Conservation (phyloP, 2,888 invertebrate species). For the Caenorhabditis plicata region DNA sequence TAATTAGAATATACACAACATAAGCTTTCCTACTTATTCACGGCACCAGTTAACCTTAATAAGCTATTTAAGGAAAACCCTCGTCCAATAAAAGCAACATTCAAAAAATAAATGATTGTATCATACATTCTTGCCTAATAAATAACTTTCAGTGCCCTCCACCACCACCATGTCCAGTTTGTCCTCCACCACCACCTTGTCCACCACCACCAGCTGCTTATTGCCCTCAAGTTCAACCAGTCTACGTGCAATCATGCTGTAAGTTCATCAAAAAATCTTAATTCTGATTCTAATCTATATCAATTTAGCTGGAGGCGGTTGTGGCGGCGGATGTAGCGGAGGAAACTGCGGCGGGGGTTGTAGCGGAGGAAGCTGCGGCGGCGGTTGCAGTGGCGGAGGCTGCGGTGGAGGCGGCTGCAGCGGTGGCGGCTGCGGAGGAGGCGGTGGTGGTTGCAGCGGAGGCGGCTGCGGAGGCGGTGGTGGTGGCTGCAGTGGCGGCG, state of each 20-base stretch:
- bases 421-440: conserved; percentile 16
- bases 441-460: conserved; percentile 6
- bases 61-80: too few species aligned
- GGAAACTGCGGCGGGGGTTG: too few species aligned
- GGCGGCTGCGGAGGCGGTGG: conserved; percentile 14
- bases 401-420: conserved; percentile 12
- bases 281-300: too few species aligned
- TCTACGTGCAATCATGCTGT: conserved; percentile 20
- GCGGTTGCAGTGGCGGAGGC: conserved; percentile 9
- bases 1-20: too few species aligned
- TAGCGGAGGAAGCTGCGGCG: conserved; percentile 4
- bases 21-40: too few species aligned
- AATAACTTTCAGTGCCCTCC: conserved; percentile 1
- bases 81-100: too few species aligned
- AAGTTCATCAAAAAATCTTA: too few species aligned
- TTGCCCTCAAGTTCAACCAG: conserved; percentile 42
- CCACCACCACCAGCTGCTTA: conserved; percentile 41
- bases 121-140: too few species aligned
- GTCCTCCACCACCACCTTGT: conserved; percentile 39
- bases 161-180: conserved; percentile 30
- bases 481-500: conserved; percentile 12
- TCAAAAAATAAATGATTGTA: too few species aligned
- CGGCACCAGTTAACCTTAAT: too few species aligned
- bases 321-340: conserved; percentile 11
- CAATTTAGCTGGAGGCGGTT: conserved; percentile 6